A percentile compares a stretch with the other conserved stretches of the same genome.
Evolutionary conservation across 2,113 vertebrate species (phyloP).

Genomic region (Microcebus lehilahytsara): DNA sequence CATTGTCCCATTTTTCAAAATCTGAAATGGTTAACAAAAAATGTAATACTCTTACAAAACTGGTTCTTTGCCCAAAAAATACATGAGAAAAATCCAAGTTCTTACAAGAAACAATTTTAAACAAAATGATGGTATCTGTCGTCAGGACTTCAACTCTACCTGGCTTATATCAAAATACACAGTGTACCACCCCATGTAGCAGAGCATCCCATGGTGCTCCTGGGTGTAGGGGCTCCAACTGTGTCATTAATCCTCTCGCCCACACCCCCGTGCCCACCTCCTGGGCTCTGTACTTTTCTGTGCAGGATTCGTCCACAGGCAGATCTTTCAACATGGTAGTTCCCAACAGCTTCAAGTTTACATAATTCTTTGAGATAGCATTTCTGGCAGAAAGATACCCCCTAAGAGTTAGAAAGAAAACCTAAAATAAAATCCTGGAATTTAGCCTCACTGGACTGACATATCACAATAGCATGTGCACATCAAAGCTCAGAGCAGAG

Average conservation of each 20-base stretch:
- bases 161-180: background rate
- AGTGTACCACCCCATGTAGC: background rate
- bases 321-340: background rate
- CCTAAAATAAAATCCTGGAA: background rate
- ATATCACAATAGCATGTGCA: background rate
- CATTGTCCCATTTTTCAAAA: background rate
- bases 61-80: background rate
- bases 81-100: background rate
- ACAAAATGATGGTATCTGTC: background rate
- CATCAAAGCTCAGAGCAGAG: background rate
- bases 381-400: background rate
- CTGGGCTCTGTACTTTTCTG: background rate
- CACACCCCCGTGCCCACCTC: background rate
- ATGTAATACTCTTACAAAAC: background rate
- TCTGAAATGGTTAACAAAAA: background rate
- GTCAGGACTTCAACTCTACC: background rate
- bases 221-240: no score
- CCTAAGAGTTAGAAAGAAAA: background rate
- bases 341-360: background rate
- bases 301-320: background rate
- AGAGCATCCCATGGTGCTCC: no score
- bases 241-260: background rate
- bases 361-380: background rate
- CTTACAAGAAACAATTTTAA: background rate
- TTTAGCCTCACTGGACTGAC: background rate